Evolutionary conservation across 2,797 vertebrate species (phyloP).

Genomic region (Mormyrus proboscirostris): DNA sequence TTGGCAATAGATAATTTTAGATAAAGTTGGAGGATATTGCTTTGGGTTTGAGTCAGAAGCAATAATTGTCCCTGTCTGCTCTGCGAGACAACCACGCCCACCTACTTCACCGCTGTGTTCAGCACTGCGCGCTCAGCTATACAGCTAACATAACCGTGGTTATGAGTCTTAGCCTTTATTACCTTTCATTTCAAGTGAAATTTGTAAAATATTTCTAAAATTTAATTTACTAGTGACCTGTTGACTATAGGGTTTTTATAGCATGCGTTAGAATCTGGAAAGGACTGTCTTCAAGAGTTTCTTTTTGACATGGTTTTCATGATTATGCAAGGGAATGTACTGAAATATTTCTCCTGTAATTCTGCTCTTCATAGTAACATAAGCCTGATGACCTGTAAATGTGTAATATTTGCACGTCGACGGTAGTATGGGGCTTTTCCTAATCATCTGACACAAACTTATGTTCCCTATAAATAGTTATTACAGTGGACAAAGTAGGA

Average conservation of each 20-base stretch:
- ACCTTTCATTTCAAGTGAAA: not conserved
- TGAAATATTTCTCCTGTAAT: not conserved
- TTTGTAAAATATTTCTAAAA: not conserved
- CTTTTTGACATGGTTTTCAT: not conserved
- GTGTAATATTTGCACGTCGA: not conserved
- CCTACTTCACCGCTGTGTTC: not conserved
- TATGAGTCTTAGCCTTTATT: not conserved
- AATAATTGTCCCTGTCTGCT: conserved; percentile 30
- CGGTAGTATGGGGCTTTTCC: not conserved
- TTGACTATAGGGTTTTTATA: not conserved
- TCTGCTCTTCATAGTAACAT: not conserved
- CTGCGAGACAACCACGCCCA: not conserved
- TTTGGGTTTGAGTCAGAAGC: conserved; percentile 42
- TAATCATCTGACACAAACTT: not conserved
- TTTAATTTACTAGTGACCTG: not conserved
- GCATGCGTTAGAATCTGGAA: not conserved
- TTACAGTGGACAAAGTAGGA: not conserved
- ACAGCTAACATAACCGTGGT: not conserved
- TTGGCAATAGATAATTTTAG: conserved; percentile 44
- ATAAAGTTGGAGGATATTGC: conserved; percentile 39
- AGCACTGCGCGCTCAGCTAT: not conserved
- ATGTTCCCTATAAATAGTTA: not conserved
- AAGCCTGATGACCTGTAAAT: not conserved
- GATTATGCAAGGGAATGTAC: not conserved
- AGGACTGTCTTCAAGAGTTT: not conserved